Conservation (phyloP, 2,113 vertebrate species). For the Cephalopholis sonnerati region DNA sequence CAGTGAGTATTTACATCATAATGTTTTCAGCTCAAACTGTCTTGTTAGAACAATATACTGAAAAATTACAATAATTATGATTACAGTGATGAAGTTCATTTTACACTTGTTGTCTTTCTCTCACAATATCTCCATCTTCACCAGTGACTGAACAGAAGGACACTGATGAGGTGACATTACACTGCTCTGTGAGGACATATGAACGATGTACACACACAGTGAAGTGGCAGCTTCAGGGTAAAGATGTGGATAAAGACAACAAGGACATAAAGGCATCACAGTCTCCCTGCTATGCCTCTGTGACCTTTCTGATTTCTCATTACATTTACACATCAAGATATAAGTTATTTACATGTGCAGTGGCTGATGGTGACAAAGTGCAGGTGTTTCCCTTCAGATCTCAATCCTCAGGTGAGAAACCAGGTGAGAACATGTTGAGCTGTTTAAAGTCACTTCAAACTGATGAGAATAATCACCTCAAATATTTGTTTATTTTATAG, state of each 20-base stretch:
- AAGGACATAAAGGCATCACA: background rate
- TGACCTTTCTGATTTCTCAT: background rate
- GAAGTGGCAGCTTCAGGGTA: background rate
- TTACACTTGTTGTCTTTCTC: too few relatives aligned
- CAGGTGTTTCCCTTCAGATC: constrained; percentile 12
- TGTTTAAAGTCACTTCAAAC: constrained; percentile 3
- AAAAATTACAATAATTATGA: too few relatives aligned
- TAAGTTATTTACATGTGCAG: constrained; percentile 1
- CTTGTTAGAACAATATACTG: too few relatives aligned
- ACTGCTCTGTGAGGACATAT: background rate
- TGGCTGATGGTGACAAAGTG: background rate
- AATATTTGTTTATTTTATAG: background rate
- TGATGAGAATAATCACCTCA: background rate
- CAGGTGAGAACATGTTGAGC: constrained; percentile 1
- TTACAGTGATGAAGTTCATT: too few relatives aligned
- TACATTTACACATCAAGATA: too few relatives aligned
- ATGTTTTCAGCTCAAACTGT: too few relatives aligned
- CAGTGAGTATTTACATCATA: too few relatives aligned
- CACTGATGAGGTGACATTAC: background rate
- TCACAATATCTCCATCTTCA: background rate
- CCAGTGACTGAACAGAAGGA: too few relatives aligned
- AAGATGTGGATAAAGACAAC: background rate
- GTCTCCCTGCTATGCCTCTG: background rate
- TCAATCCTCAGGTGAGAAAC: background rate
- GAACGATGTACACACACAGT: background rate